A percentile compares a stretch with the other conserved stretches of the same genome.
These are phyloP conservation scores for Callithrix jacchus DNA, from an alignment of 2,113 vertebrate genomes.

Conservation along the genomic window DNA sequence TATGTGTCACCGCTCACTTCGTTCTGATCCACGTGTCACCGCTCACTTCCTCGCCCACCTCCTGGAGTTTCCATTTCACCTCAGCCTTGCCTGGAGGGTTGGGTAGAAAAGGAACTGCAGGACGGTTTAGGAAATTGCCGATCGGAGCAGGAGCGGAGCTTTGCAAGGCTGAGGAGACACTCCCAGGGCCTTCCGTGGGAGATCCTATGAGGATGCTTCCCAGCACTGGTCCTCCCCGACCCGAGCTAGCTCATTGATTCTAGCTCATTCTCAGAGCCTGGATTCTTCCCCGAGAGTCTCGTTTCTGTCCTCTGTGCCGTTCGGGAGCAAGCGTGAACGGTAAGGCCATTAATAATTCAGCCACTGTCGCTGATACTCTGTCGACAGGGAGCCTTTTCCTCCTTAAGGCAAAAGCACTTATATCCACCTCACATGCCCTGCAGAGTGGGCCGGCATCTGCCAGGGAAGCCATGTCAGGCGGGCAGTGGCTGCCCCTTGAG, in stretches of 20 bases:
- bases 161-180: background rate
- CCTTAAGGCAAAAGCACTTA: slow-evolving; percentile 1
- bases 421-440: background rate
- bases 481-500: background rate
- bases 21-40: accelerated
- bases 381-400: background rate
- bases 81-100: accelerated
- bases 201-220: background rate
- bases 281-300: background rate
- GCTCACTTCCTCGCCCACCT: background rate
- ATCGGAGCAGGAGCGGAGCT: accelerated
- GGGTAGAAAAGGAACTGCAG: background rate
- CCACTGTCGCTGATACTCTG: background rate
- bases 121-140: background rate
- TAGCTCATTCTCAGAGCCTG: background rate
- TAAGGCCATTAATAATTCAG: background rate
- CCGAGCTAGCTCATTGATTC: accelerated
- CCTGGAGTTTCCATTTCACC: accelerated
- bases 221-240: background rate
- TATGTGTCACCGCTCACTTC: accelerated
- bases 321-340: accelerated
- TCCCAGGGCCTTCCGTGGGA: background rate
- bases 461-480: background rate
- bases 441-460: background rate
- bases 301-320: accelerated